Conservation (phyloP, 2,797 vertebrate genomes). For the Crossoptilon crossoptilon region DNA sequence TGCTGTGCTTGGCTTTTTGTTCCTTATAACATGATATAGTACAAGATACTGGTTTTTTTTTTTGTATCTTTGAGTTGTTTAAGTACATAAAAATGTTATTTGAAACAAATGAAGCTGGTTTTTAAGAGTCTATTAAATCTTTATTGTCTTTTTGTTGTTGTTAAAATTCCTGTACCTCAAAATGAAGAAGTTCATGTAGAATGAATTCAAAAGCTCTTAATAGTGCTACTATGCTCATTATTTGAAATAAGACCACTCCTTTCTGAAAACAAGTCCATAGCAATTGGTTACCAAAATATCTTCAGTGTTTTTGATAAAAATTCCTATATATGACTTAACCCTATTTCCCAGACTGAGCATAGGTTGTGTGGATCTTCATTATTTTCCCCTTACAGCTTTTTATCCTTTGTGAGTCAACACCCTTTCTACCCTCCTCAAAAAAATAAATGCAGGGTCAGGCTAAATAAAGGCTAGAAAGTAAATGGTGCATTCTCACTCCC, state of each 20-base stretch:
- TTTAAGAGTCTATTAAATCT: neutral
- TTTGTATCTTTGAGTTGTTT: neutral
- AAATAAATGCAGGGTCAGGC: neutral
- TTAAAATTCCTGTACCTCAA: neutral
- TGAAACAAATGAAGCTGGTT: neutral
- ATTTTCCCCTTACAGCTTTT: neutral
- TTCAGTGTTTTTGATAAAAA: neutral
- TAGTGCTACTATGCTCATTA: fast-evolving
- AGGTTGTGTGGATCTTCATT: neutral
- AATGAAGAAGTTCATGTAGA: neutral
- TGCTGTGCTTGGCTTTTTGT: fast-evolving
- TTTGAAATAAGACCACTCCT: neutral
- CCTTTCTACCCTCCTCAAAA: neutral
- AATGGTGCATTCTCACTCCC: slow-evolving; percentile 35
- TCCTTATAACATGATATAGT: neutral
- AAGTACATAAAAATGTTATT: neutral
- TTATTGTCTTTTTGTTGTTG: neutral
- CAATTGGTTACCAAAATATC: neutral
- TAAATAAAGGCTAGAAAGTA: slow-evolving; percentile 54
- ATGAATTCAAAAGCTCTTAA: neutral
- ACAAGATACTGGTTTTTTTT: fast-evolving
- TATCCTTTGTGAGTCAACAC: neutral
- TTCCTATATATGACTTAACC: neutral
- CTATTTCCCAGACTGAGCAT: neutral
- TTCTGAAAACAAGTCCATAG: neutral